A percentile compares a stretch with the other conserved stretches of the same genome.
These are phyloP conservation scores for Oligia latruncula DNA, from an alignment of 2,888 invertebrate species.

Conservation along the genomic window DNA sequence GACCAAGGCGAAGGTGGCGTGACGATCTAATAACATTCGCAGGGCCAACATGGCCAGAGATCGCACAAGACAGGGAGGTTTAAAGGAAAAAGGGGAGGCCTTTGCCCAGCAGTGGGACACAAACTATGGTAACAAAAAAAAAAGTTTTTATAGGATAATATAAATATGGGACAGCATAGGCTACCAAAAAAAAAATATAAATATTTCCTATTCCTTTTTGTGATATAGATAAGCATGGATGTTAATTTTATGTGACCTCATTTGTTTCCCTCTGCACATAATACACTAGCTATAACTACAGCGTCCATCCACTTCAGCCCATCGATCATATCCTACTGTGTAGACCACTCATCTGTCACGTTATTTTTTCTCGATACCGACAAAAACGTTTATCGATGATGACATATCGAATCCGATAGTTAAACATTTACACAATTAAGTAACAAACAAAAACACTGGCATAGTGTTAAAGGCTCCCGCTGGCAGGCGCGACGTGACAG, in stretches of 20 bases:
- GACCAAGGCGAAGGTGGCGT: no score
- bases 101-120: no score
- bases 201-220: neutral
- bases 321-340: constrained; percentile 41
- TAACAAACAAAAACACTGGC: constrained; percentile 7
- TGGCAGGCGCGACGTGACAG: neutral
- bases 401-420: constrained; percentile 43
- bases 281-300: neutral
- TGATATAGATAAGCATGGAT: neutral
- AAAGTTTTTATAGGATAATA: neutral
- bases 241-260: neutral
- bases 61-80: no score
- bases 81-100: no score
- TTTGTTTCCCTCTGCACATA: neutral
- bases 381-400: constrained; percentile 53
- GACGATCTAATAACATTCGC: no score
- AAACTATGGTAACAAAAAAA: no score
- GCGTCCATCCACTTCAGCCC: constrained; percentile 13
- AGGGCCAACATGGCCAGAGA: no score
- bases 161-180: no score
- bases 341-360: constrained; percentile 7
- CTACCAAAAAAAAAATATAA: neutral
- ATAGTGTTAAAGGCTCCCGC: neutral
- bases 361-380: constrained; percentile 13
- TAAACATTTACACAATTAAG: constrained; percentile 46